These are phyloP conservation scores for Plusia festucae DNA, from an alignment of 2,888 invertebrate species.

Conservation along the genomic window DNA sequence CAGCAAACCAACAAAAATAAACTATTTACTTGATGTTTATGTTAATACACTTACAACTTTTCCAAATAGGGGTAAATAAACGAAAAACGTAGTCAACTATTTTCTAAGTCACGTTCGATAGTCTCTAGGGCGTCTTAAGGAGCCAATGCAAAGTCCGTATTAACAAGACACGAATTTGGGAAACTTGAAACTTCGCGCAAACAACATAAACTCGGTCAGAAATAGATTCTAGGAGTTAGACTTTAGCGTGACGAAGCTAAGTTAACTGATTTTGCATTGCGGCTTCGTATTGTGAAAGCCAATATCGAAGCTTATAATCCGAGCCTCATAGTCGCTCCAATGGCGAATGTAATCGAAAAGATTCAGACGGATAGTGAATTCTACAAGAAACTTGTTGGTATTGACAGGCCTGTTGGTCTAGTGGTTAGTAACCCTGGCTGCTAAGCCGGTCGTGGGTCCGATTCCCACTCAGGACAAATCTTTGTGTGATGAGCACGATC, in stretches of 20 bases:
- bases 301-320: conserved; percentile 20
- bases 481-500: too few species aligned
- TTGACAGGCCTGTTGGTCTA: too few species aligned
- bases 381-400: not conserved
- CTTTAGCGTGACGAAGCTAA: conserved; percentile 38
- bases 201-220: conserved; percentile 48
- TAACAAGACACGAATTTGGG: conserved; percentile 44
- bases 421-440: too few species aligned
- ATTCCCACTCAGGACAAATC: too few species aligned
- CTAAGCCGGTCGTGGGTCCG: too few species aligned
- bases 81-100: conserved; percentile 46
- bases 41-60: conserved; percentile 51
- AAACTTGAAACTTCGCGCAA: conserved; percentile 44
- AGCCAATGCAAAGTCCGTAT: conserved; percentile 39
- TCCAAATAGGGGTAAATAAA: conserved; percentile 38
- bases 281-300: conserved; percentile 13
- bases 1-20: conserved; percentile 7
- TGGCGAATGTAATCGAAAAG: not conserved
- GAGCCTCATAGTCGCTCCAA: conserved; percentile 3
- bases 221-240: conserved; percentile 35
- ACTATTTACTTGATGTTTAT: too few species aligned
- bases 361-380: not conserved
- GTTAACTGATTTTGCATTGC: conserved; percentile 22
- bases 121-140: conserved; percentile 37
- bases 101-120: conserved; percentile 54